Evolutionary conservation across 2,113 vertebrate species (phyloP), one percentile per base, ranked within the genome.

Genomic region (Anoura caudifer): DNA sequence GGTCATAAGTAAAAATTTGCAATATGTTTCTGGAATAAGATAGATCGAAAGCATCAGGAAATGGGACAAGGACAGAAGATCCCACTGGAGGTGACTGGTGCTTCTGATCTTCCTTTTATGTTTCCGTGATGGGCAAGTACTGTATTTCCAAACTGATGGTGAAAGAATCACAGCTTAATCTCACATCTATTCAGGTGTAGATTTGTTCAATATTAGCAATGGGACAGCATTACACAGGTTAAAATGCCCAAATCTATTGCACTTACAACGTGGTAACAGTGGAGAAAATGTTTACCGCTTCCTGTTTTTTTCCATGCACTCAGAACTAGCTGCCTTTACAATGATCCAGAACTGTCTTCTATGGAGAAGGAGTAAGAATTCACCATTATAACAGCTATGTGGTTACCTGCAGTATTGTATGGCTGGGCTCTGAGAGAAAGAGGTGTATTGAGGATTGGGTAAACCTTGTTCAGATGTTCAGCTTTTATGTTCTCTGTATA

Each of bases 251-350:
- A 4, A 90, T 77, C 45, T 95, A 45, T 79, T 13, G 0, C 91
- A 41, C 81, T 86, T 95, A 75, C 73, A 47, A 82, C 69, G 26
- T 87, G 14, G 83, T 91, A 69, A 63, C 4, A 94, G 56, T 43
- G 59, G 19, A 94, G 81, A 97, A 88, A 95, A 97, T 97, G 50
- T 90, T 98, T 94, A 98, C 92, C 95, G 4, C 77, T 98, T 85
- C 67, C 77, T 98, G 7, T 95, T 98, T 97, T 98, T 98, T 85
- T 95, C 80, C 92, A 98, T 98, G 85, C 95, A 67, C 94, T 93
- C 97, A 99, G 99, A 98, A 98, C 98, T 97, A 98, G 98, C 98
- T 99, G 99, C 98, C 98, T 99, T 97, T 98, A 98, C 97, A 98
- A 98, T 97, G 99, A 99, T 93, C 98, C 98, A 95, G 99, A 98